phyloP scores from a whole-genome alignment of 1,140 invertebrate species.

The Notospermus geniculatus region DNA sequence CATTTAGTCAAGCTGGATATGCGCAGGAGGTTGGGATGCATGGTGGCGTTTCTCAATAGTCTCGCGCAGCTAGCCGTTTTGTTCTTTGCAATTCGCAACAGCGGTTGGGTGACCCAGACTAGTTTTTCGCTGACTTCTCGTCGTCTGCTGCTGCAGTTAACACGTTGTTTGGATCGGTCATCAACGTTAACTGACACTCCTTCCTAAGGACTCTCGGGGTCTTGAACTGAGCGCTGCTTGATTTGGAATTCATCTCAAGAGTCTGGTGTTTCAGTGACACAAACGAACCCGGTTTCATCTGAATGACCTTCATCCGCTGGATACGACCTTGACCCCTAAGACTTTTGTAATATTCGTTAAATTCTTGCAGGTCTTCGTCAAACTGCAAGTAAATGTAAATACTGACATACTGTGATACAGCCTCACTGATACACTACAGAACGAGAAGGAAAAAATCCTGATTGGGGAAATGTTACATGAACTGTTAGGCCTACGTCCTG shows the following conservation, averaged over 20 bases:
- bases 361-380: neutral
- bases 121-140: too few species aligned
- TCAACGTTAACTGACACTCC: neutral
- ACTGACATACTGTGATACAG: too few species aligned
- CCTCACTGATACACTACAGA: too few species aligned
- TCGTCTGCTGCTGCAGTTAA: neutral
- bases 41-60: too few species aligned
- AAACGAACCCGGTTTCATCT: conserved; percentile 1
- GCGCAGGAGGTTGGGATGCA: too few species aligned
- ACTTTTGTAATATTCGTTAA: neutral
- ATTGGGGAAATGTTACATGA: too few species aligned
- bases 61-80: too few species aligned
- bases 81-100: too few species aligned
- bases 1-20: too few species aligned
- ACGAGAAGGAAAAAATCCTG: too few species aligned
- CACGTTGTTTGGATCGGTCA: neutral
- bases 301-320: neutral
- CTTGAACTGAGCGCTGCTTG: conserved; percentile 3
- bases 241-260: neutral
- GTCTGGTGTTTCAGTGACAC: neutral
- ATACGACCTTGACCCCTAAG: neutral
- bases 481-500: too few species aligned
- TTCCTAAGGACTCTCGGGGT: neutral
- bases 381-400: neutral
- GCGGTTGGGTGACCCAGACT: too few species aligned